Evolutionary conservation across 2,113 vertebrate genomes (phyloP), one percentile per base, ranked within the genome.

Genomic region (Hipposideros armiger): DNA sequence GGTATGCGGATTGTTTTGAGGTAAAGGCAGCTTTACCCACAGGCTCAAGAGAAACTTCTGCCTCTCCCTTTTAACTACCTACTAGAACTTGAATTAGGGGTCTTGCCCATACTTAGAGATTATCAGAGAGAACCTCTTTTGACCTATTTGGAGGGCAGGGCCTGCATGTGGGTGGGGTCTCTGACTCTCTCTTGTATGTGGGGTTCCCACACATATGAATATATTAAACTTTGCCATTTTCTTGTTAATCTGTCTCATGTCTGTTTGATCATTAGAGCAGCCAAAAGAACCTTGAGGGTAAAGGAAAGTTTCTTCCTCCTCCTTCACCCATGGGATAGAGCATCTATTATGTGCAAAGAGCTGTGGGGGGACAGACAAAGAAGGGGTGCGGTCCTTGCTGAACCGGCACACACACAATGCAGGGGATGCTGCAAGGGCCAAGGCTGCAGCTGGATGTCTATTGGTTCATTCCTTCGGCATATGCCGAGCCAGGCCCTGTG

Each of bases 381-480:
- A 47, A 62, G 14, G 11, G 42, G 28, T 22, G 40, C 26, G 28
- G 62, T 47, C 10, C 47, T 47, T 78, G 70, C 62, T 7, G 7
- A 42, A 56, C 14, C 0, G 10, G 22, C 1, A 0, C 50, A 14
- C 47, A 15, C 11, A 0, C 1, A 22, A 30, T 11, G 1, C 22
- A 17, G 17, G 45, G 58, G 26, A 16, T 20, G 36, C 28, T 40
- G 52, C 32, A 3, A 40, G 22, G 30, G 60, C 50, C 32, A 24
- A 5, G 58, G 45, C 15, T 14, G 6, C 26, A 11, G 10, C 24
- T 5, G 22, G 47, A 19, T 16, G 14, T 6, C 32, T 2, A 5
- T n/a, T 19, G 80, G 4, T 28, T 56, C 45, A 28, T 24, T 11
- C 20, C 47, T 32, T 76, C 52, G 13, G 47, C 32, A 0, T 15